Percentiles rank a stretch among this genome's conserved stretches.
phyloP scores from a whole-genome alignment of 2,888 invertebrate genomes.

The Xanthia icteritia region DNA sequence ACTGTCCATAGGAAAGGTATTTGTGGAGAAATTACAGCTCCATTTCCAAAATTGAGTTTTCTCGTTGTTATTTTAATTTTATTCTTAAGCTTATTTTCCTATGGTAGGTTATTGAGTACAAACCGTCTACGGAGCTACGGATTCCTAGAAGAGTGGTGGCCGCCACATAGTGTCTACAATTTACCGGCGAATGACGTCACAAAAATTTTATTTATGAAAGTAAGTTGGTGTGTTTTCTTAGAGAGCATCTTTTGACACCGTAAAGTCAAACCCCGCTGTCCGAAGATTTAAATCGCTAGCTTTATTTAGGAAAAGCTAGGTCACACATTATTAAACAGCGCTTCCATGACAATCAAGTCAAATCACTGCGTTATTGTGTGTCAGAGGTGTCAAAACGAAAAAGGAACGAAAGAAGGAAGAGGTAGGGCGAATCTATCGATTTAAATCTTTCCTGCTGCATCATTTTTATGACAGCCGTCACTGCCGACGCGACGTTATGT shows the following conservation, averaged over 20 bases:
- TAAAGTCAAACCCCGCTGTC: not conserved
- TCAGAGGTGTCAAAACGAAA: too few species aligned
- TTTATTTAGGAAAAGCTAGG: too few species aligned
- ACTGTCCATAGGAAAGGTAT: conserved; percentile 15
- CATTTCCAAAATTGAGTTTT: not conserved
- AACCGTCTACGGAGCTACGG: not conserved
- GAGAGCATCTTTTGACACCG: not conserved
- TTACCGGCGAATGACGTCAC: not conserved
- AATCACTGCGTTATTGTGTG: too few species aligned
- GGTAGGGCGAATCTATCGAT: too few species aligned
- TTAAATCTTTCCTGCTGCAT: not conserved
- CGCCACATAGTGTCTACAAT: not conserved
- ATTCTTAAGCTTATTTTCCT: not conserved
- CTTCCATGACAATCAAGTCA: too few species aligned
- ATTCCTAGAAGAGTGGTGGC: too few species aligned
- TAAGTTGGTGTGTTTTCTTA: not conserved
- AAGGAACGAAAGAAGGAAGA: too few species aligned
- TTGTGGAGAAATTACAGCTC: conserved; percentile 7
- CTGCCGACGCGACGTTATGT: not conserved
- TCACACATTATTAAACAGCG: too few species aligned
- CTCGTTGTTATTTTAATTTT: not conserved
- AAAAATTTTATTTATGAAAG: not conserved
- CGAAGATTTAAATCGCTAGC: too few species aligned
- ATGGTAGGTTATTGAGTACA: not conserved
- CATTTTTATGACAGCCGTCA: not conserved